These are phyloP conservation scores for western clawed frog (Xenopus tropicalis) DNA, from an alignment of 2,113 vertebrate genomes.

Conservation along the genomic window UCB_Xtro_10.0 CM004451.2:30986501-30987000, in stretches of 20 bases:
- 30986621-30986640: too few relatives aligned
- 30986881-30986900: not conserved
- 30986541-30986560: too few relatives aligned
- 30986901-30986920: not conserved
- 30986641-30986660: too few relatives aligned
- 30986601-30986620: too few relatives aligned
- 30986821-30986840: constrained; percentile 8
- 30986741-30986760: not conserved
- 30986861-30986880: constrained; percentile 9
- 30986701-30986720: too few relatives aligned
- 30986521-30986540: too few relatives aligned
- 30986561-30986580: too few relatives aligned
- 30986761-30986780: constrained; percentile 16
- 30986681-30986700: too few relatives aligned
- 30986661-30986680: too few relatives aligned
- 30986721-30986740: too few relatives aligned
- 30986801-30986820: not conserved
- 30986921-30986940: not conserved
- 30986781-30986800: not conserved
- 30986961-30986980: not conserved
- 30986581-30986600: too few relatives aligned
- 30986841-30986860: not conserved
- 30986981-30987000: not conserved
- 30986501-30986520: too few relatives aligned
- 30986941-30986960: constrained; percentile 2